phyloP scores from a whole-genome alignment of 2,113 vertebrate genomes.

The Pitta sordida region DNA sequence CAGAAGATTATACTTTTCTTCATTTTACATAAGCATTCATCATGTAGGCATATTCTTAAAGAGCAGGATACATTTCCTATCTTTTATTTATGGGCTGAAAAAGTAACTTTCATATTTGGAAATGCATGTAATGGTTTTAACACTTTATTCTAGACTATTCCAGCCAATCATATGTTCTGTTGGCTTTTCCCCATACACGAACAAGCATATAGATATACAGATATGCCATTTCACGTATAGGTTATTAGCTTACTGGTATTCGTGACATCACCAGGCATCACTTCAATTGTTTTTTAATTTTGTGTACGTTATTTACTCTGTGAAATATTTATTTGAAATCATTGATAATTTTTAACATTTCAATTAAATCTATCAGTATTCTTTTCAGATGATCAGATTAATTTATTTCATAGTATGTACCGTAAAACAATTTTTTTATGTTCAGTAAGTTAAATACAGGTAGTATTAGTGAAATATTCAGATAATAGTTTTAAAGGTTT shows the following conservation, averaged over 20 bases:
- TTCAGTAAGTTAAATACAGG: neutral
- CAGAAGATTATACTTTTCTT: neutral
- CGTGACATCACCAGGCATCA: neutral
- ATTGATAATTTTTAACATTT: neutral
- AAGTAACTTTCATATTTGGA: neutral
- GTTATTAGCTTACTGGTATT: neutral
- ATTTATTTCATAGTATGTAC: neutral
- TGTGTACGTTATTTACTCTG: neutral
- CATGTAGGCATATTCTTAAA: neutral
- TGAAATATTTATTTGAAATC: neutral
- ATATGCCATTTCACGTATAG: neutral
- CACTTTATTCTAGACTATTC: neutral
- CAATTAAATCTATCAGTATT: neutral
- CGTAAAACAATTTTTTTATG: neutral
- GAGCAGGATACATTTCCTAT: neutral
- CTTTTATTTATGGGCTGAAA: neutral
- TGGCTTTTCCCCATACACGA: neutral
- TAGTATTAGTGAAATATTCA: neutral
- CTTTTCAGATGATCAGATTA: neutral
- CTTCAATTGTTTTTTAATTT: neutral
- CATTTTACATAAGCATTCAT: neutral
- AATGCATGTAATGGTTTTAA: neutral
- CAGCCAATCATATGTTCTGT: neutral
- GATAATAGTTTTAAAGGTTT: neutral
- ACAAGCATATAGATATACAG: neutral